A percentile compares a stretch with the other conserved stretches of the same genome.
Conservation (phyloP, 2,113 vertebrate genomes). For the Rissa tridactyla region DNA sequence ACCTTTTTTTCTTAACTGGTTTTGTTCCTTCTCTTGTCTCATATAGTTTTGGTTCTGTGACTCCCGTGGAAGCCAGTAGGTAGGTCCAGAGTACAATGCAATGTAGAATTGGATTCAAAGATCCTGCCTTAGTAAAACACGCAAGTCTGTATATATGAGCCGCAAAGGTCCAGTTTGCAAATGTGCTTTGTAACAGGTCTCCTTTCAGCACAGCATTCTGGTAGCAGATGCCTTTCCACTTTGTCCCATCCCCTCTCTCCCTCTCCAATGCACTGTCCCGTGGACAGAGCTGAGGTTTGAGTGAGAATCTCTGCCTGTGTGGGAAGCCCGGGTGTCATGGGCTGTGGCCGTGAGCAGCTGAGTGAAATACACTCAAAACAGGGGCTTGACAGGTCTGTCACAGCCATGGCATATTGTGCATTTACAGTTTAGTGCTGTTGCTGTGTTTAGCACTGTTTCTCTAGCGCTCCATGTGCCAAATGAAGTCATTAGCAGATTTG, state of each 20-base stretch:
- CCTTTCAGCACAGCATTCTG: not conserved
- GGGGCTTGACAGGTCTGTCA: not conserved
- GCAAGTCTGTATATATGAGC: not conserved
- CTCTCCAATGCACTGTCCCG: too few species aligned
- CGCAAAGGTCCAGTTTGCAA: not conserved
- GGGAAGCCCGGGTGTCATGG: not conserved
- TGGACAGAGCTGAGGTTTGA: not conserved
- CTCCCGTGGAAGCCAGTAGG: not conserved
- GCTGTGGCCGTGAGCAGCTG: not conserved
- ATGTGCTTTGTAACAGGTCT: not conserved
- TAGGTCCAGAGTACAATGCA: not conserved
- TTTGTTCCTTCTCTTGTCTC: not conserved
- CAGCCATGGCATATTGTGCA: not conserved
- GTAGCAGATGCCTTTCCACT: not conserved
- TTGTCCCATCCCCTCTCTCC: not conserved
- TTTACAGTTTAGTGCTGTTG: not conserved
- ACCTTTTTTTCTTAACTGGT: not conserved
- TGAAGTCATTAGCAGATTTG: not conserved
- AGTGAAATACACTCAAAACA: not conserved
- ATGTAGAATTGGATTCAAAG: not conserved
- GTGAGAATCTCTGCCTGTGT: rapidly evolving
- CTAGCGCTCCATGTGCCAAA: not conserved
- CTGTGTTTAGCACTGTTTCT: not conserved
- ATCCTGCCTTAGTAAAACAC: not conserved
- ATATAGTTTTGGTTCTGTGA: not conserved